Conservation (phyloP, 2,797 vertebrate species). For the Rhinoraja longicauda region DNA sequence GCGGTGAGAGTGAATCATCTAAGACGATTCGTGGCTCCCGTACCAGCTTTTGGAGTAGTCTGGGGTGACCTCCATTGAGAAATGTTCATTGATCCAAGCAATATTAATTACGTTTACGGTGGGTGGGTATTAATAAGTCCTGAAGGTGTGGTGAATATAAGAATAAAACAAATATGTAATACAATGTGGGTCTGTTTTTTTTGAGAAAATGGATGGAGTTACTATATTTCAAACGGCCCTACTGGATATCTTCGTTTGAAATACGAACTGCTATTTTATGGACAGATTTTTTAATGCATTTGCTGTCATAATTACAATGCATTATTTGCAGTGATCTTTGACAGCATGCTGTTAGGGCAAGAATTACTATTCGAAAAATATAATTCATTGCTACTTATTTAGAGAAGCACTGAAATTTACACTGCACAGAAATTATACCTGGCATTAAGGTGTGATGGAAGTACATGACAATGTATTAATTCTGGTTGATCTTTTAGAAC, state of each 20-base stretch:
- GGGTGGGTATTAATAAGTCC: background rate
- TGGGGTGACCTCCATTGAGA: constrained; percentile 27
- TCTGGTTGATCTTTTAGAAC: background rate
- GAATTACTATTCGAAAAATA: background rate
- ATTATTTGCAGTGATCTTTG: constrained; percentile 11
- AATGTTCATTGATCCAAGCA: constrained; percentile 20
- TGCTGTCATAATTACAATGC: constrained; percentile 1
- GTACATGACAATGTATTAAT: background rate
- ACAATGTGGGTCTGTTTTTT: background rate
- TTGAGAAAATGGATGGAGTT: background rate
- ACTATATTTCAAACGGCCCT: background rate
- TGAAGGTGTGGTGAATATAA: background rate
- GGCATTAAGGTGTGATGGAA: background rate
- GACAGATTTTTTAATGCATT: background rate
- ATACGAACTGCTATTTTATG: background rate
- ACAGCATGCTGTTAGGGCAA: background rate
- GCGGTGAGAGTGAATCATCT: constrained; percentile 23
- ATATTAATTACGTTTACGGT: background rate
- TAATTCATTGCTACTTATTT: background rate
- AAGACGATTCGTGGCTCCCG: background rate
- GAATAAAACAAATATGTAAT: background rate
- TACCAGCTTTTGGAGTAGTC: background rate
- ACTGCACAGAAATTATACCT: background rate
- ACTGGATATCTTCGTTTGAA: background rate
- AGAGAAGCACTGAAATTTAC: background rate